phyloP scores from a whole-genome alignment of 2,113 vertebrate genomes.

The Crotalus horridus region DNA sequence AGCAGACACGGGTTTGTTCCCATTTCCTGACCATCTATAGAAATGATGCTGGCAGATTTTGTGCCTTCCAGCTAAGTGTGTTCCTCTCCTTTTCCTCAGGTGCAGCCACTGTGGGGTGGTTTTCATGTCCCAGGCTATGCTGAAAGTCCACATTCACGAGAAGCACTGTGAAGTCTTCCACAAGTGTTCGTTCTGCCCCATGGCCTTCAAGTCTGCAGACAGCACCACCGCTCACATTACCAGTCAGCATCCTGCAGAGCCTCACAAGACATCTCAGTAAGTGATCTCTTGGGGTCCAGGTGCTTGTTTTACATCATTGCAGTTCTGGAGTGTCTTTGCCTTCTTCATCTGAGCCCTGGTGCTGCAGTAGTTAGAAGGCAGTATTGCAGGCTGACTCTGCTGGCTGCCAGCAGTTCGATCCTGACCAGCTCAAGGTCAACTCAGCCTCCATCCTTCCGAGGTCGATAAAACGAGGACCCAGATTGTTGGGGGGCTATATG shows the following conservation, averaged over 20 bases:
- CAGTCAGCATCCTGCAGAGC: slow-evolving; percentile 77
- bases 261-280: slow-evolving; percentile 83
- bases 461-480: background rate
- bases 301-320: rapidly evolving
- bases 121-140: slow-evolving; percentile 83
- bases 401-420: background rate
- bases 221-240: slow-evolving; percentile 80
- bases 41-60: background rate
- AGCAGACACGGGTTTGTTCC: rapidly evolving
- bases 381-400: background rate
- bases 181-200: slow-evolving; percentile 89
- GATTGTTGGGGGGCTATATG: background rate
- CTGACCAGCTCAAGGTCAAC: background rate
- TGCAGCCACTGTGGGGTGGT: slow-evolving; percentile 93
- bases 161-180: slow-evolving; percentile 92
- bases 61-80: background rate
- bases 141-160: slow-evolving; percentile 89
- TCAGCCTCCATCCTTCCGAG: background rate
- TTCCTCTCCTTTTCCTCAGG: slow-evolving; percentile 61
- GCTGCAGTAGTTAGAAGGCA: background rate
- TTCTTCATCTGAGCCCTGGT: background rate
- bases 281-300: slow-evolving; percentile 41
- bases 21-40: rapidly evolving
- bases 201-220: slow-evolving; percentile 89
- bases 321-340: slow-evolving; percentile 4